Evolutionary conservation across 2,888 invertebrate genomes (phyloP).

Genomic region (Harmothoe impar): DNA sequence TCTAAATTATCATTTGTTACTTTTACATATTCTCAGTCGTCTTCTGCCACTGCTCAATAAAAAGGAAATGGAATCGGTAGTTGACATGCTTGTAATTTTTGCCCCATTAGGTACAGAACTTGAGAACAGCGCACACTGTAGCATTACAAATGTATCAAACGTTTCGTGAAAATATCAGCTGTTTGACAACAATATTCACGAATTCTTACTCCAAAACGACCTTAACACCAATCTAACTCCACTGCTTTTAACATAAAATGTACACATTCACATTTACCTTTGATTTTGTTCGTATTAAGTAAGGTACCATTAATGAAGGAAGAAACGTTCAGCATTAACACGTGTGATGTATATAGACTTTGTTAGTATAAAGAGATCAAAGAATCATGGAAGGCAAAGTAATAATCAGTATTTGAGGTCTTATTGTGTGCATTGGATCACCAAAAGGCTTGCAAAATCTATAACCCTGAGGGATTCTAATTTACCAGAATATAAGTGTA

Average conservation of each 20-base stretch:
- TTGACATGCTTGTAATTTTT: no score
- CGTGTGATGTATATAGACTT: not conserved
- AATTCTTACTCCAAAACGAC: not conserved
- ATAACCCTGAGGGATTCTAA: no score
- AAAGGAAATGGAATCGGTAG: no score
- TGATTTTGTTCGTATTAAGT: not conserved
- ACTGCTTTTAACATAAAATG: not conserved
- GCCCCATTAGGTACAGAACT: no score
- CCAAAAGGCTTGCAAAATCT: not conserved
- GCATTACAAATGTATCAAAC: not conserved
- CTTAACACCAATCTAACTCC: not conserved
- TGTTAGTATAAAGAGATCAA: not conserved
- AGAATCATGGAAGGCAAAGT: constrained; percentile 28
- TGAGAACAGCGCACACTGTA: not conserved
- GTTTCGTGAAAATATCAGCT: no score
- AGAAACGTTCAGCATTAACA: no score
- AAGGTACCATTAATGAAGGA: not conserved
- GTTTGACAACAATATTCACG: no score
- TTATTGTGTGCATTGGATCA: not conserved
- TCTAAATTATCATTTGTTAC: no score
- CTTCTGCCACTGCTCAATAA: no score
- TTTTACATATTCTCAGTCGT: no score
- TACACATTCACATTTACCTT: not conserved
- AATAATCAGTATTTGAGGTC: not conserved
- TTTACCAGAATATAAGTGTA: no score